A percentile compares a stretch with the other conserved stretches of the same genome.
phyloP scores from a whole-genome alignment of 64 coral and sea anemone genomes.

The Pocillopora verrucosa region DNA sequence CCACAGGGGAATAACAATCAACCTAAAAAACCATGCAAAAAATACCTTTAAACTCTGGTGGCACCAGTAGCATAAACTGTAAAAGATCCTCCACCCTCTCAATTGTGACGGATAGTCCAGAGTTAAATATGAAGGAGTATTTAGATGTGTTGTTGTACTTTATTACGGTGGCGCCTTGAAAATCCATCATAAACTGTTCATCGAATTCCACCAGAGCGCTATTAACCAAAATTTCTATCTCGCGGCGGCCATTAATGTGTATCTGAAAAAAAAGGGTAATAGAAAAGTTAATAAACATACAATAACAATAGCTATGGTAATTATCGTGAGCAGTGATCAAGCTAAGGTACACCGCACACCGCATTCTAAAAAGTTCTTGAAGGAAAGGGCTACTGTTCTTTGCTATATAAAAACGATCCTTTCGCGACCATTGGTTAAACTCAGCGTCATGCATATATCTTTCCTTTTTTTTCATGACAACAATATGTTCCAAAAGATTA shows the following conservation, averaged over 20 bases:
- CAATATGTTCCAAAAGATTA: too few relatives aligned
- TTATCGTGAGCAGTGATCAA: too few relatives aligned
- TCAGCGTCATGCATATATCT: too few relatives aligned
- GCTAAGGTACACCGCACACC: too few relatives aligned
- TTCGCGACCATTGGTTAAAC: too few relatives aligned
- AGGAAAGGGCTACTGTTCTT: too few relatives aligned
- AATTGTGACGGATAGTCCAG: slow-evolving; percentile 51
- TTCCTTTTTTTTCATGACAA: too few relatives aligned
- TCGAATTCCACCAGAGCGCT: slow-evolving; percentile 28
- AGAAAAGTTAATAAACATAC: too few relatives aligned
- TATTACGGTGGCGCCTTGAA: slow-evolving; percentile 16
- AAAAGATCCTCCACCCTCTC: slow-evolving; percentile 14
- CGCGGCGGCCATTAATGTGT: slow-evolving; percentile 26
- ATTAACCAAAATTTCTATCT: slow-evolving; percentile 48
- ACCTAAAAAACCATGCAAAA: background rate
- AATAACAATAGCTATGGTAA: too few relatives aligned
- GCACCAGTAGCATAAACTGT: slow-evolving; percentile 48
- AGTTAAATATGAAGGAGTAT: slow-evolving; percentile 38
- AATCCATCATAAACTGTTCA: slow-evolving; percentile 39
- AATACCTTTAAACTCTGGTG: slow-evolving; percentile 34
- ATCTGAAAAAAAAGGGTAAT: slow-evolving; percentile 3
- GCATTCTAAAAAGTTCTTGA: too few relatives aligned
- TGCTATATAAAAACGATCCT: too few relatives aligned
- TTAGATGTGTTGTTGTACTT: slow-evolving; percentile 45
- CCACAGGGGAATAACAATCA: too few relatives aligned